phyloP scores from a whole-genome alignment of 2,888 invertebrate species.

The Drosophila melanosoma region DNA sequence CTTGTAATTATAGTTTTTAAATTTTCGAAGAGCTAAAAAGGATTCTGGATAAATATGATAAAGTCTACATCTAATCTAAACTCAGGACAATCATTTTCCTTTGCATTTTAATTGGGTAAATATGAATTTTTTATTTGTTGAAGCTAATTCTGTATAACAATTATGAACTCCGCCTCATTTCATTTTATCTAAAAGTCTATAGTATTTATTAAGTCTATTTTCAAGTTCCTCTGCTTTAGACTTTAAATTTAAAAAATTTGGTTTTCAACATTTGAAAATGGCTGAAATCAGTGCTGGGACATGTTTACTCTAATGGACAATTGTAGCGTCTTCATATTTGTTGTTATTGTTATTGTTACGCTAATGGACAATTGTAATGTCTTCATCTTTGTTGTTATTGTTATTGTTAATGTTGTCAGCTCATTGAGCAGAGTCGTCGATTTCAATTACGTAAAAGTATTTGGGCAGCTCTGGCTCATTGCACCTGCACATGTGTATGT shows the following conservation, averaged over 20 bases:
- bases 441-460: conserved; percentile 68
- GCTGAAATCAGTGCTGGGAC: neutral
- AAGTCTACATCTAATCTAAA: neutral
- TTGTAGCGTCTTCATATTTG: conserved; percentile 18
- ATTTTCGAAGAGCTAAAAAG: neutral
- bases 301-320: conserved; percentile 10
- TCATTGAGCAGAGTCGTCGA: conserved; percentile 49
- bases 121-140: neutral
- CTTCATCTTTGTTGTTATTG: conserved; percentile 26
- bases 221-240: neutral
- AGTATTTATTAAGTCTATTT: neutral
- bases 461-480: conserved; percentile 66
- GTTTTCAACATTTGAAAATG: neutral
- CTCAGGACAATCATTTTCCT: neutral
- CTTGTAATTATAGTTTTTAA: neutral
- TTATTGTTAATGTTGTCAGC: conserved; percentile 40
- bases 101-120: neutral
- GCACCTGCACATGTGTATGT: conserved; percentile 46
- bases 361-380: conserved; percentile 9
- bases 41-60: neutral
- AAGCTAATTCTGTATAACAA: neutral
- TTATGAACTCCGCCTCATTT: neutral
- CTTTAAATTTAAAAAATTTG: neutral
- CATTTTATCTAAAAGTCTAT: too few species aligned
- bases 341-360: conserved; percentile 16